Percentiles rank a stretch among this genome's conserved stretches.
Conservation (phyloP, 2,888 invertebrate species). For the Chrysomela aeneicollis region DNA sequence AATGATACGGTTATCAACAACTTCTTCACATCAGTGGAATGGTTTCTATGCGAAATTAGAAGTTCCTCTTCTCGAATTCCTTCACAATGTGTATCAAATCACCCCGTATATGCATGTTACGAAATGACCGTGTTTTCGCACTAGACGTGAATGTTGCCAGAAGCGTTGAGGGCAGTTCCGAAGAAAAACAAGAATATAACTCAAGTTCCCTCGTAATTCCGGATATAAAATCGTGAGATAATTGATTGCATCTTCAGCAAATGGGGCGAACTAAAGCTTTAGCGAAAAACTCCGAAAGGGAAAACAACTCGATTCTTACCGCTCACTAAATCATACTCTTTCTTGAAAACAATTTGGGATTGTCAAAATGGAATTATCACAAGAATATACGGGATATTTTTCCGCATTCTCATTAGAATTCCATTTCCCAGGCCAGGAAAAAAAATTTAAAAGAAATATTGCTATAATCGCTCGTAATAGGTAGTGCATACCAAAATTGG, state of each 20-base stretch:
- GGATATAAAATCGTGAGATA: background rate
- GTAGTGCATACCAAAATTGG: too few species aligned
- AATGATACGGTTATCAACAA: too few species aligned
- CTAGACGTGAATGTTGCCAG: too few species aligned
- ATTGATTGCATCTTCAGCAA: background rate
- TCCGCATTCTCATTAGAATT: slow-evolving; percentile 17
- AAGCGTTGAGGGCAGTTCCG: too few species aligned
- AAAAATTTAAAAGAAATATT: background rate
- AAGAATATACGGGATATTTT: slow-evolving; percentile 22
- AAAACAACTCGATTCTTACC: background rate
- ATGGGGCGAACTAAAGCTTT: background rate
- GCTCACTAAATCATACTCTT: background rate
- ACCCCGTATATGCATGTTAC: too few species aligned
- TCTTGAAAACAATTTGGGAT: slow-evolving; percentile 22
- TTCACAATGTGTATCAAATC: too few species aligned
- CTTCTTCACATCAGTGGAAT: too few species aligned
- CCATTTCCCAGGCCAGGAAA: background rate
- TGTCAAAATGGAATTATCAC: slow-evolving; percentile 21
- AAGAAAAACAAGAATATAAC: background rate
- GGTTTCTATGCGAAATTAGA: too few species aligned
- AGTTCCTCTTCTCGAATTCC: too few species aligned
- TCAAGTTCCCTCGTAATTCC: background rate
- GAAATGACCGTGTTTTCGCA: too few species aligned
- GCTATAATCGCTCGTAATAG: background rate
- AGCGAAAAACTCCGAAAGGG: background rate